These are phyloP conservation scores for Drepana falcataria DNA, from an alignment of 2,888 invertebrate species.

Conservation along the genomic window DNA sequence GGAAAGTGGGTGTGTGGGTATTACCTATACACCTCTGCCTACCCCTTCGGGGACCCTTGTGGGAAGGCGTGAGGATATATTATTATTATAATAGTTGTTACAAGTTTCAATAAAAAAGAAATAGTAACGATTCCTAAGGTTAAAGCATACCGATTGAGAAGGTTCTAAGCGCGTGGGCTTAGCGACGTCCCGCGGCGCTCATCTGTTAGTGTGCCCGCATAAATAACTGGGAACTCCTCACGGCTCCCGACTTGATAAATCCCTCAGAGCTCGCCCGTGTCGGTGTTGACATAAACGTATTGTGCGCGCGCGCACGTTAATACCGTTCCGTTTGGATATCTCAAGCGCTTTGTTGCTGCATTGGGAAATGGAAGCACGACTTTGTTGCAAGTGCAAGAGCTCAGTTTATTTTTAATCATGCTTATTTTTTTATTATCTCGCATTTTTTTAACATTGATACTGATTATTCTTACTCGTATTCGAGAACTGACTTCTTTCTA, in stretches of 20 bases:
- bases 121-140: background rate
- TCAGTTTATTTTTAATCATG: background rate
- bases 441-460: no score
- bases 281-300: constrained; percentile 45
- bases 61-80: no score
- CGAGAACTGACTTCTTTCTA: no score
- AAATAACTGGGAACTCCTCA: constrained; percentile 41
- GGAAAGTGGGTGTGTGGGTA: no score
- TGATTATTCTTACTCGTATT: no score
- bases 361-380: background rate
- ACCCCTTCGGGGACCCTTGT: no score
- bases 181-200: constrained; percentile 48
- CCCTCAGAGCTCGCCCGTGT: constrained; percentile 30
- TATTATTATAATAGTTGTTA: no score
- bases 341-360: constrained; percentile 8
- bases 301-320: constrained; percentile 23
- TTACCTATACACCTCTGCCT: no score
- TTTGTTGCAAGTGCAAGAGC: background rate
- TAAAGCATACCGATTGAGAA: background rate
- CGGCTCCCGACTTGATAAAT: constrained; percentile 56
- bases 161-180: constrained; percentile 37
- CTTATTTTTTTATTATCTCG: background rate
- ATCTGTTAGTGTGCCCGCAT: constrained; percentile 42
- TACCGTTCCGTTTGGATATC: constrained; percentile 14
- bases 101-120: no score